Percentiles rank a stretch among this genome's conserved stretches.
Evolutionary conservation across 2,888 invertebrate genomes (phyloP).

Genomic region (Diarsia rubi): DNA sequence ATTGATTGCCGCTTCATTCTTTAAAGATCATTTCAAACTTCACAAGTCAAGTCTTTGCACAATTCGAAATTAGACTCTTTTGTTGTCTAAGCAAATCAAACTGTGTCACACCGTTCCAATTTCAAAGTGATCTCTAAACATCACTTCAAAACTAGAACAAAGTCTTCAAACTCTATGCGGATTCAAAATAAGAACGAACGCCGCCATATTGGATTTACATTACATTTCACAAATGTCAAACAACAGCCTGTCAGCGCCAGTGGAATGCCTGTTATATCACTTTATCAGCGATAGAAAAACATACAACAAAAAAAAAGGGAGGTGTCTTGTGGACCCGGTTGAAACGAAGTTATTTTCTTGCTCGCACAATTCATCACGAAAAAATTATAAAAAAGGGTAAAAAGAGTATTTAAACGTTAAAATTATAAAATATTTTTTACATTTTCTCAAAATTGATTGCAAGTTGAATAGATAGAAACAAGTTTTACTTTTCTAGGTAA

Average conservation of each 20-base stretch:
- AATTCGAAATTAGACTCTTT: background rate
- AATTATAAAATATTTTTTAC: too few relatives aligned
- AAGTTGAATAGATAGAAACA: too few relatives aligned
- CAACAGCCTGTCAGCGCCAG: background rate
- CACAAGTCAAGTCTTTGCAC: background rate
- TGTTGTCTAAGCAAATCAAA: background rate
- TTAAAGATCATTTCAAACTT: background rate
- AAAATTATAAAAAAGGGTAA: too few relatives aligned
- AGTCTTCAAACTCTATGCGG: background rate
- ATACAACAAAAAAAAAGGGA: too few relatives aligned
- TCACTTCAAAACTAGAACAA: background rate
- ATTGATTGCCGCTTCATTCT: background rate
- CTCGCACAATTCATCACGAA: too few relatives aligned
- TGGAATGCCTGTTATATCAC: background rate
- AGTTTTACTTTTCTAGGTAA: too few relatives aligned
- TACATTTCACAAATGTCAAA: background rate
- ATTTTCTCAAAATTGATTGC: too few relatives aligned
- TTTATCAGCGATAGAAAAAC: too few relatives aligned
- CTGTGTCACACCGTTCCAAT: background rate
- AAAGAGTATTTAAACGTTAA: too few relatives aligned
- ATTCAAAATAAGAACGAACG: background rate
- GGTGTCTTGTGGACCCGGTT: too few relatives aligned
- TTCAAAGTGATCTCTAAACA: background rate
- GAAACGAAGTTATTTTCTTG: too few relatives aligned
- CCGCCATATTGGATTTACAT: background rate